These are phyloP conservation scores for Clarias pachynema DNA, from an alignment of 2,797 vertebrate species.

Conservation along the genomic window DNA sequence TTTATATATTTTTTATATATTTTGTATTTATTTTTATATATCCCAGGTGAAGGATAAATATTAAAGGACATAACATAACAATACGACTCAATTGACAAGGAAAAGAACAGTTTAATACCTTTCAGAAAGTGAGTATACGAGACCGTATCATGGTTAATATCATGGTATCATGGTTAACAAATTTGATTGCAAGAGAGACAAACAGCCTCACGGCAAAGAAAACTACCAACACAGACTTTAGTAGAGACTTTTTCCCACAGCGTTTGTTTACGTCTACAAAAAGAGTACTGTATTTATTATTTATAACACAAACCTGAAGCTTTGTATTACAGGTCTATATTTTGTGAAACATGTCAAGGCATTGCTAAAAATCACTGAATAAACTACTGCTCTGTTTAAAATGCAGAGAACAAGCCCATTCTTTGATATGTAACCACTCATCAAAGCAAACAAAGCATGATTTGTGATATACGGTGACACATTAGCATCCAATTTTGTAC, in stretches of 20 bases:
- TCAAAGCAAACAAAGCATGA: background rate
- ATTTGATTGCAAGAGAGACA: background rate
- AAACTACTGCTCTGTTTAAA: background rate
- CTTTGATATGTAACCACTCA: background rate
- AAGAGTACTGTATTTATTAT: background rate
- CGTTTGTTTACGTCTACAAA: background rate
- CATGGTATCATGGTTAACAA: background rate
- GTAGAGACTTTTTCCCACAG: background rate
- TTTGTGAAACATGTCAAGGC: conserved; percentile 21
- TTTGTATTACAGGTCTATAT: conserved; percentile 15
- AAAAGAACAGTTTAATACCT: background rate
- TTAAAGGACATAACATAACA: background rate
- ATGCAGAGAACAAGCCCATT: background rate
- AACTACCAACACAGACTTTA: background rate
- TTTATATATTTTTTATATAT: background rate
- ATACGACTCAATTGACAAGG: background rate
- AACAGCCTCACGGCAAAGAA: background rate
- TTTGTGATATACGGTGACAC: conserved; percentile 23
- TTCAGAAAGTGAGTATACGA: background rate
- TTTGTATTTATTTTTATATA: background rate
- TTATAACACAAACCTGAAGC: background rate
- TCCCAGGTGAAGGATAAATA: background rate
- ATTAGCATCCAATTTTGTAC: conserved; percentile 25
- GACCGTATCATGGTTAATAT: too few species aligned
- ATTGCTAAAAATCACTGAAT: background rate